These are phyloP conservation scores for Pachycephala philippinensis DNA, from an alignment of 2,113 vertebrate species.

Conservation along the genomic window DNA sequence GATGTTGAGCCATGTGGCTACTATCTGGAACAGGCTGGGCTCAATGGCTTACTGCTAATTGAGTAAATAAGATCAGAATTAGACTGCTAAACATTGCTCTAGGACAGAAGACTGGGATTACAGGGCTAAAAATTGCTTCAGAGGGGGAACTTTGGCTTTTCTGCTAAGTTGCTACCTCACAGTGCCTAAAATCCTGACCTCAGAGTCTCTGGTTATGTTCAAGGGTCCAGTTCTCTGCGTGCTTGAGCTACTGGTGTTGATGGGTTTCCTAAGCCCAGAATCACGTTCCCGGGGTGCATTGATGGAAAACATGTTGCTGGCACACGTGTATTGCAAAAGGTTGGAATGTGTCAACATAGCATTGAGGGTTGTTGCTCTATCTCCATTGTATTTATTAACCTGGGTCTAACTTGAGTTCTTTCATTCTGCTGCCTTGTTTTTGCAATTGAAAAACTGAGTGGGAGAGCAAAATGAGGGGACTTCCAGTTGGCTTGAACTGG, in stretches of 20 bases:
- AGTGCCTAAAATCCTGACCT: constrained; percentile 4
- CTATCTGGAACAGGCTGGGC: not conserved
- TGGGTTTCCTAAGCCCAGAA: not conserved
- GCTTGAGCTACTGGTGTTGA: not conserved
- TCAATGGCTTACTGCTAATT: constrained; percentile 50
- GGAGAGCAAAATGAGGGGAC: not conserved
- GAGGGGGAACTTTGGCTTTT: constrained; percentile 8
- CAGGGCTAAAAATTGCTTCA: constrained; percentile 38
- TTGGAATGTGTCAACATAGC: not conserved
- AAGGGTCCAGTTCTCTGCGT: not conserved
- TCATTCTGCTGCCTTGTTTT: not conserved
- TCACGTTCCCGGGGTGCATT: not conserved
- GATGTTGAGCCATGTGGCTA: not conserved
- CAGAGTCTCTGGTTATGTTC: not conserved
- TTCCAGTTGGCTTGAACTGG: not conserved
- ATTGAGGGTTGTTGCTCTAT: not conserved
- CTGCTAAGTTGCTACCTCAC: not conserved
- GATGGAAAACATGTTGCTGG: constrained; percentile 1
- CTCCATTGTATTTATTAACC: constrained; percentile 19
- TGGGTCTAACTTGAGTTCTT: not conserved
- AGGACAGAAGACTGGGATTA: constrained; percentile 21
- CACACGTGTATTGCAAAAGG: constrained; percentile 19
- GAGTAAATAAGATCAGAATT: constrained; percentile 49
- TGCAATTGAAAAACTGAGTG: not conserved
- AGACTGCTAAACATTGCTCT: constrained; percentile 35